phyloP scores from a whole-genome alignment of 1,140 invertebrate species.

The Procambarus clarkii region DNA sequence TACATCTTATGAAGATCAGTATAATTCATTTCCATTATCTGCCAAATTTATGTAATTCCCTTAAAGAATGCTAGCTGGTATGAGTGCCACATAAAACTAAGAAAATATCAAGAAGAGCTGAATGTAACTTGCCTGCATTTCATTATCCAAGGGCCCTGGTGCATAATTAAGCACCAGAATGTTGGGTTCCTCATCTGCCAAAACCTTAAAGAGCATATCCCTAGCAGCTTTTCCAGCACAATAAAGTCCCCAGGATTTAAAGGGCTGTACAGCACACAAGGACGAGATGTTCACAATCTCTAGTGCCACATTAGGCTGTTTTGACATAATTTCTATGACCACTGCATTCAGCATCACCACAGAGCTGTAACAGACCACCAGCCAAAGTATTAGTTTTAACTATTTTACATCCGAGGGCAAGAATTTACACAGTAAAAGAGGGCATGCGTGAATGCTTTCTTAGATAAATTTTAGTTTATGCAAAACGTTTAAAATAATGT shows the following conservation, averaged over 20 bases:
- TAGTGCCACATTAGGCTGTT: constrained; percentile 75
- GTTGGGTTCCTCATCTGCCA: constrained; percentile 87
- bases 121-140: constrained; percentile 84
- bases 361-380: constrained; percentile 75
- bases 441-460: no score
- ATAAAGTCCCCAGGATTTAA: constrained; percentile 87
- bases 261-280: constrained; percentile 85
- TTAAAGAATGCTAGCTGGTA: no score
- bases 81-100: no score
- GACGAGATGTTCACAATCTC: constrained; percentile 93
- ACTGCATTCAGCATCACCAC: constrained; percentile 86
- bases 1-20: no score
- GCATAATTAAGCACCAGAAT: constrained; percentile 92
- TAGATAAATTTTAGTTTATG: no score
- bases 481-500: no score
- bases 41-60: no score
- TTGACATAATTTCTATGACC: constrained; percentile 81
- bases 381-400: background rate
- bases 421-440: no score
- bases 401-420: no score
- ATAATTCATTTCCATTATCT: no score
- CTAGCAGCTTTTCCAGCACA: constrained; percentile 92
- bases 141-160: constrained; percentile 93
- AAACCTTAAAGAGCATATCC: constrained; percentile 90
- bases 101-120: no score